A percentile compares a stretch with the other conserved stretches of the same genome.
Evolutionary conservation across 2,888 invertebrate genomes (phyloP).

Genomic region (Nomada fucata): DNA sequence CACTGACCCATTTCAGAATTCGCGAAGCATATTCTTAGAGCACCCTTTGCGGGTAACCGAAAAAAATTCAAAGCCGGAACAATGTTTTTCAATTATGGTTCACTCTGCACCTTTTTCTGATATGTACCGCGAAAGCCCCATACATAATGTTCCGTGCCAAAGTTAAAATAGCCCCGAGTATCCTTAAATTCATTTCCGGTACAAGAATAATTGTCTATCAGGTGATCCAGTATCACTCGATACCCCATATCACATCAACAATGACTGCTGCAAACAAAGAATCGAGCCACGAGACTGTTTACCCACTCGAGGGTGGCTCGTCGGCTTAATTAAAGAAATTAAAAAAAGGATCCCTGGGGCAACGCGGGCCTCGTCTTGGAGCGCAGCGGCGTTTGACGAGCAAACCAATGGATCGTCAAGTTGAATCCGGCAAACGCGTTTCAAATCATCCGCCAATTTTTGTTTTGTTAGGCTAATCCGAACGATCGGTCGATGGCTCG

Average conservation of each 20-base stretch:
- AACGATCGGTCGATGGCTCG: constrained; percentile 37
- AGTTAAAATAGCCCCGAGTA: no score
- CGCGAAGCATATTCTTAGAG: constrained; percentile 21
- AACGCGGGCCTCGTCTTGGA: constrained; percentile 19
- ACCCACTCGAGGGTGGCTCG: constrained; percentile 26
- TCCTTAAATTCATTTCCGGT: no score
- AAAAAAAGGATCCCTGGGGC: constrained; percentile 58
- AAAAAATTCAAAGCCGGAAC: constrained; percentile 8
- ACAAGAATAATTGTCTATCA: no score
- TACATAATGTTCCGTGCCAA: no score
- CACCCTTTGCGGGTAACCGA: not conserved
- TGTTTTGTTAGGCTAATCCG: constrained; percentile 64
- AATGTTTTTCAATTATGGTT: not conserved
- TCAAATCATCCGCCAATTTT: constrained; percentile 64
- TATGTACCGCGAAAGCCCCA: not conserved
- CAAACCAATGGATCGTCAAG: constrained; percentile 54
- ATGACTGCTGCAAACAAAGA: constrained; percentile 3
- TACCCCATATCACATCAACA: not conserved
- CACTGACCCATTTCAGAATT: constrained; percentile 19
- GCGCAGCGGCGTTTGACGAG: constrained; percentile 48
- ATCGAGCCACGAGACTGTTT: constrained; percentile 12
- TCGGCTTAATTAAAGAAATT: constrained; percentile 66
- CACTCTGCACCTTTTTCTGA: not conserved
- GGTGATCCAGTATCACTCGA: no score
- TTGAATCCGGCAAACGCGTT: constrained; percentile 52